Evolutionary conservation across 1,140 invertebrate genomes (phyloP), one percentile per base, ranked within the genome.

Genomic region (Pogonomyrmex barbatus): DNA sequence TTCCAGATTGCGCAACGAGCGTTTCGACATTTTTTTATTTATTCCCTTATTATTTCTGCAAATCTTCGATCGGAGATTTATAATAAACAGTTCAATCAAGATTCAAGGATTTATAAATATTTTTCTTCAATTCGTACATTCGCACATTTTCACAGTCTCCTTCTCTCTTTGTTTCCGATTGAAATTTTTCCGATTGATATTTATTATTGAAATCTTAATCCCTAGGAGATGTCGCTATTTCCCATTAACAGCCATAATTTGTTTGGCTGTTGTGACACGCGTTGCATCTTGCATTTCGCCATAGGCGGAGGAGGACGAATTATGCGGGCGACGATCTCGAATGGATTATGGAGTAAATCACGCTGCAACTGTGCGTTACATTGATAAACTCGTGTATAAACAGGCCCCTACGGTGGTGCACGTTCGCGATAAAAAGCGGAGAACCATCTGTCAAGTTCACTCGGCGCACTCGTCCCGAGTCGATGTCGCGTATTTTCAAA

Each of bases 381-480:
- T 73, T 73, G 79, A 83, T 83, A 83, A 83, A 50, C 54, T 75
- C 50, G 54, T 75, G 47, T 60, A 83, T 75, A 83, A 83, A 83
- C 68, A 75, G 42, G 54, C 79, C 54, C 42, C 54, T 83, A 75
- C 45, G n/a, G 33, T 68, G 36, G 58, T 52, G 47, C 78, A 5
- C 39, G 6, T 4, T 50, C 42, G 68, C 17, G 68, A 83, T 75
- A 83, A 75, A 60, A 75, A 60, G 17, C 24, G n/a, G 33, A 82
- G 68, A 83, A 60, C 42, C 79, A 83, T 83, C 79, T 75, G 79
- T 83, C 79, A 83, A 73, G 65, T 75, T 75, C 79, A 60, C 54
- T 73, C n/a, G 42, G n/a, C 12, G 30, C 42, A 50, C 10, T 62
- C 42, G 54, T 0, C 17, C 73, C 5, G 14, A 12, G 60, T 36